Base-by-base conservation (phyloP, 2,113 vertebrate genomes). In the Uropsilus gracilis region DNA sequence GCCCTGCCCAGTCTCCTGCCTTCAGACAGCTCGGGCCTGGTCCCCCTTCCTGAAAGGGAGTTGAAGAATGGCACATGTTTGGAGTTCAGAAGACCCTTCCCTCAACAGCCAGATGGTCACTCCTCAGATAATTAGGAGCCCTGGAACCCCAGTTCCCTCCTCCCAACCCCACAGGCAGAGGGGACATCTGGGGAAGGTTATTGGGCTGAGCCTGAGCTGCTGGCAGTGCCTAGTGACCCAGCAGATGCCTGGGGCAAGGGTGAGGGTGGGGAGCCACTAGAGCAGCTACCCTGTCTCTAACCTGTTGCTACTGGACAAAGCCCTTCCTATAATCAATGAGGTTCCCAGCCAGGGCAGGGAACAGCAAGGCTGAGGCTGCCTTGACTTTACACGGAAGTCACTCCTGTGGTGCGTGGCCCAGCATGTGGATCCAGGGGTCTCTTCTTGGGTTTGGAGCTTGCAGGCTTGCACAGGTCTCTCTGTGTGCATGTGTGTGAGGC, bases 161-260 rank as follows among this genome's bases (percentile, higher is more conserved):
- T 37, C 66, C 66, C 20, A 9, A 8, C 9, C 78, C 9, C 78
- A 80, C 77, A 69, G 26, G 92, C 2, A 2, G 26, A 14, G 32
- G 90, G 89, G 96, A 90, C 93, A 90, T 92, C 55, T 96, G 77
- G 92, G 77, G 64, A 24, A 55, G 18, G 50, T 50, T 90, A 3
- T 66, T 63, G 11, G 11, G 82, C 89, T 64, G 42, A 81, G 85
- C 59, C 20, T 0, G 6, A 72, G 90, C 77, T 88, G 77, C 81
- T 61, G 57, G 86, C 92, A n/a, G 50, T 37, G 90, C 59, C 92
- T 80, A 9, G 13, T 78, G 94, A 80, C 92, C 83, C 94, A 95
- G 86, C 78, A 89, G 80, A 91, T 1, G n/a, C 69, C 86, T 32
- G 48, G 76, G 59, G 92, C 86, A 63, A 75, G 24, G 26, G 17